Conservation (phyloP, 2,113 vertebrate species). For the Oreotrochilus melanogaster region DNA sequence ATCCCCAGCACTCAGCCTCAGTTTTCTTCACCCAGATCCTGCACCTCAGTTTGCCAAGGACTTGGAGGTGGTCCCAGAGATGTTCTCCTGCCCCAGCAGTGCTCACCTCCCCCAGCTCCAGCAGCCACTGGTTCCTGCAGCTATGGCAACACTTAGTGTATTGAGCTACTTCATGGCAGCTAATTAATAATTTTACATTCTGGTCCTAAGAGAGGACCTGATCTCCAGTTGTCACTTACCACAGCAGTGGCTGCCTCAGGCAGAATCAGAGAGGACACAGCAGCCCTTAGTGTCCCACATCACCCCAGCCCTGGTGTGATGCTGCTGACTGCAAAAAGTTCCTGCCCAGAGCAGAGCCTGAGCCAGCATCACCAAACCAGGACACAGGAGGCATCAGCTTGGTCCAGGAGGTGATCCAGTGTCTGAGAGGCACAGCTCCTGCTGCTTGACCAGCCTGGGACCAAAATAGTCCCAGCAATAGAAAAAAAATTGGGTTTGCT, state of each 20-base stretch:
- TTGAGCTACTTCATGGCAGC: not conserved
- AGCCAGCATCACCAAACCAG: not conserved
- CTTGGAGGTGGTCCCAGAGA: not conserved
- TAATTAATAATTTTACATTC: not conserved
- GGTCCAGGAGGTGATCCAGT: accelerated
- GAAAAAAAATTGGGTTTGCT: not conserved
- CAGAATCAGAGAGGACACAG: not conserved
- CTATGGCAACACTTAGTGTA: not conserved
- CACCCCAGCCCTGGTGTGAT: not conserved
- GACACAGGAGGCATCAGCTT: not conserved
- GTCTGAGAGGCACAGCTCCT: not conserved
- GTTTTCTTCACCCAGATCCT: not conserved
- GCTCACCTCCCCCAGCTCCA: not conserved
- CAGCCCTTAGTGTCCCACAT: not conserved
- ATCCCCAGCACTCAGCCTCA: not conserved
- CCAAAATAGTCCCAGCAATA: not conserved
- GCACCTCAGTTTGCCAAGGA: not conserved
- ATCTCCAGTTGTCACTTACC: not conserved
- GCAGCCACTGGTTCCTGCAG: not conserved
- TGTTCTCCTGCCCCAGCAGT: not conserved
- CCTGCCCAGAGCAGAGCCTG: not conserved
- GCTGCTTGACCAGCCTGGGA: not conserved
- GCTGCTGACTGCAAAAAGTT: not conserved
- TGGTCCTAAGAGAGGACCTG: not conserved
- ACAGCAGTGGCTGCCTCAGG: not conserved